Conservation (phyloP, 2,888 invertebrate genomes). For the Andrena praecox region DNA sequence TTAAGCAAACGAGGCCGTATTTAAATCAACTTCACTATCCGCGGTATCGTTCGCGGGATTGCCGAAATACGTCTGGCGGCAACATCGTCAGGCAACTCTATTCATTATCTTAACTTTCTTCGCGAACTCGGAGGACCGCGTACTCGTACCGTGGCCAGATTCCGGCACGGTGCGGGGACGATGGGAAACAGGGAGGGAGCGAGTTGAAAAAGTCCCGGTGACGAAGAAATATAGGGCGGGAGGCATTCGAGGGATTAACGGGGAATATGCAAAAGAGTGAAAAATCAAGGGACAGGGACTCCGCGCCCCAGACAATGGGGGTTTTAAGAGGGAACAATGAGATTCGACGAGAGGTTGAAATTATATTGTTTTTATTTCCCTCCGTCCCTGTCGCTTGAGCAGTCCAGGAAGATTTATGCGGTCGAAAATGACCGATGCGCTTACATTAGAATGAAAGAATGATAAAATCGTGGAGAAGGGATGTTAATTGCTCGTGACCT, state of each 20-base stretch:
- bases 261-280: conserved; percentile 27
- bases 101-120: conserved; percentile 61
- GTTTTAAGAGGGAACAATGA: conserved; percentile 19
- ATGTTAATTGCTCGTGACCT: no score
- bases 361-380: conserved; percentile 12
- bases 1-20: conserved; percentile 58
- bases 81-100: conserved; percentile 48
- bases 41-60: conserved; percentile 36
- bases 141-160: neutral
- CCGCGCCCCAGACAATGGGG: conserved; percentile 7
- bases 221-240: neutral
- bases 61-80: conserved; percentile 33
- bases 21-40: conserved; percentile 52
- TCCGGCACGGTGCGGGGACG: neutral
- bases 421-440: neutral
- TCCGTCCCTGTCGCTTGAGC: neutral
- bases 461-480: no score
- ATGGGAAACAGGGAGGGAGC: neutral
- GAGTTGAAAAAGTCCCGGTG: conserved; percentile 23
- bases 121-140: neutral
- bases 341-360: conserved; percentile 2
- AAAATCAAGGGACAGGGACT: conserved; percentile 4
- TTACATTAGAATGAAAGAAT: neutral
- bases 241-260: conserved; percentile 15
- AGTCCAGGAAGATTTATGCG: neutral